Percentiles rank a stretch among this genome's conserved stretches.
These are phyloP conservation scores for Lissocephala sabroskyi DNA, from an alignment of 2,888 invertebrate genomes.

Conservation along the genomic window DNA sequence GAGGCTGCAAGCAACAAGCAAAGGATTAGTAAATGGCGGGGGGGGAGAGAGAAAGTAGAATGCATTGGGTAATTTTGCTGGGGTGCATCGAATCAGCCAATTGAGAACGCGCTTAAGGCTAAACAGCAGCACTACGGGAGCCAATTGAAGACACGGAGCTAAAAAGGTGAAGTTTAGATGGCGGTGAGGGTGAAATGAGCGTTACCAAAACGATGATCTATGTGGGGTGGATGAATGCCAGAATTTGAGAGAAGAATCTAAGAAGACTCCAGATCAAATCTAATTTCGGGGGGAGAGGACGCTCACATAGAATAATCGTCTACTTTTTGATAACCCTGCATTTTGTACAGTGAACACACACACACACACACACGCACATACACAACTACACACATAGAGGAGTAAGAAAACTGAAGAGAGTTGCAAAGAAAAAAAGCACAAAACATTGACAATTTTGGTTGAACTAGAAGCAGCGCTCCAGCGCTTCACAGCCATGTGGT, in stretches of 20 bases:
- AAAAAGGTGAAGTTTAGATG: slow-evolving; percentile 21
- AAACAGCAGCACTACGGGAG: slow-evolving; percentile 43
- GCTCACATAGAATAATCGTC: too few relatives aligned
- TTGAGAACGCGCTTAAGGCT: slow-evolving; percentile 22
- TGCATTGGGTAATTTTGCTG: slow-evolving; percentile 45
- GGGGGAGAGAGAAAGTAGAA: too few relatives aligned
- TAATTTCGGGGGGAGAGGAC: too few relatives aligned
- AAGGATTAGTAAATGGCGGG: too few relatives aligned
- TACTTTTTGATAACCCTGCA: slow-evolving; percentile 37
- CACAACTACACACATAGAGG: slow-evolving; percentile 9
- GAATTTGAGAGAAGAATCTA: too few relatives aligned
- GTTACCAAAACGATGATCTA: slow-evolving; percentile 34
- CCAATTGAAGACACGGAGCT: slow-evolving; percentile 29
- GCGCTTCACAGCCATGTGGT: too few relatives aligned
- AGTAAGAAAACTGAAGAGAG: slow-evolving; percentile 16
- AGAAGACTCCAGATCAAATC: too few relatives aligned
- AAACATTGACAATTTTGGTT: not conserved
- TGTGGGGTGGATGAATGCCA: slow-evolving; percentile 28
- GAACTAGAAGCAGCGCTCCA: not conserved
- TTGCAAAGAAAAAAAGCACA: slow-evolving; percentile 24
- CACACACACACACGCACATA: slow-evolving; percentile 15
- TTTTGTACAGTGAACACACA: slow-evolving; percentile 23
- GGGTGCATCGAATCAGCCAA: slow-evolving; percentile 41
- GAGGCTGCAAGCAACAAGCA: slow-evolving; percentile 63
- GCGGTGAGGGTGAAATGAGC: slow-evolving; percentile 28